These are phyloP conservation scores for Leucosticte australis DNA, from an alignment of 2,113 vertebrate species.

Conservation along the genomic window DNA sequence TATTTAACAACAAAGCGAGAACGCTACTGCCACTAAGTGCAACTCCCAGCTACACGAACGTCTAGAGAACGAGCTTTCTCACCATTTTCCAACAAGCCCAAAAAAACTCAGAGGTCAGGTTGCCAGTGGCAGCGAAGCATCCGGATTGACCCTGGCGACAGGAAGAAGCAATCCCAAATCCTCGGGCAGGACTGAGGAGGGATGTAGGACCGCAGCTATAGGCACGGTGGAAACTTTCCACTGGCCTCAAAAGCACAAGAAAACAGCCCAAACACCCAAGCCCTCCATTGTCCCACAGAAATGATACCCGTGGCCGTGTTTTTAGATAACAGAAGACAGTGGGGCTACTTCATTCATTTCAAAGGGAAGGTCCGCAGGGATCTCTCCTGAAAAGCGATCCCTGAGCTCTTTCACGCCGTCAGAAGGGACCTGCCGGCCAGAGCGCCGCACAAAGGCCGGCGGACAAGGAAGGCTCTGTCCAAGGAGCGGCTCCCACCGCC, in stretches of 20 bases:
- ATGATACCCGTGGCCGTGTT: accelerated
- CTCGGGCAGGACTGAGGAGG: neutral
- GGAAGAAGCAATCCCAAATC: neutral
- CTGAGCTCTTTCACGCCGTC: accelerated
- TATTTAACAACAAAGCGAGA: neutral
- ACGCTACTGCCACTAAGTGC: accelerated
- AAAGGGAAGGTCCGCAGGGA: neutral
- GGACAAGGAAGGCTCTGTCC: neutral
- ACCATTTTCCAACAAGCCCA: neutral
- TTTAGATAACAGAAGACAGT: neutral
- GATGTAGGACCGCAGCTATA: accelerated
- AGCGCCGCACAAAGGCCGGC: neutral
- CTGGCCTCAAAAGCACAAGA: neutral
- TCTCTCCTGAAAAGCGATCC: neutral
- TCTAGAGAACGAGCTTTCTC: neutral
- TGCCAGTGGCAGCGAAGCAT: accelerated
- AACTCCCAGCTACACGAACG: neutral
- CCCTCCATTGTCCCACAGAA: neutral
- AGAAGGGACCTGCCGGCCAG: neutral
- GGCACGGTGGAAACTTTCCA: neutral
- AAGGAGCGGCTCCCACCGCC: neutral
- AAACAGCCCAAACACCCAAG: neutral
- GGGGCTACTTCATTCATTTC: neutral
- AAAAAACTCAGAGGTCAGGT: neutral
- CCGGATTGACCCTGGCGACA: accelerated